Conservation (phyloP, 2,888 invertebrate species). For the Cosmia trapezina region DNA sequence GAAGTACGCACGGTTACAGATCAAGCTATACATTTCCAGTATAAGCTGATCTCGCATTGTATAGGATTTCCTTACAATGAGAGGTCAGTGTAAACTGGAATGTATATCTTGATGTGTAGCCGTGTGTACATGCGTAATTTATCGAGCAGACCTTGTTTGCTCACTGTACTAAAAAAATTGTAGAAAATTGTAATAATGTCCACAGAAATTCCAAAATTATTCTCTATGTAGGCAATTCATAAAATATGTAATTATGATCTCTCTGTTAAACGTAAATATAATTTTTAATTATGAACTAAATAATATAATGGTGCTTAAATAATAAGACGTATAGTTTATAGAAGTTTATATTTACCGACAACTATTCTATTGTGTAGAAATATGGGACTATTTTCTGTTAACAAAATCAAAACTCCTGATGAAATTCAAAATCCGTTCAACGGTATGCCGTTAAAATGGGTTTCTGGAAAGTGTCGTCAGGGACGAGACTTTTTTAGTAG, state of each 20-base stretch:
- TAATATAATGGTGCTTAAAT: conserved; percentile 65
- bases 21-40: too few species aligned
- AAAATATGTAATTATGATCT: conserved; percentile 54
- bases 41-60: too few species aligned
- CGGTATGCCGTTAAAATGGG: too few species aligned
- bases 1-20: too few species aligned
- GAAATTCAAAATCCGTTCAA: conserved; percentile 3
- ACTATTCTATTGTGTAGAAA: conserved; percentile 24
- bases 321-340: conserved; percentile 54
- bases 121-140: conserved; percentile 26
- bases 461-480: too few species aligned
- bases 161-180: conserved; percentile 16
- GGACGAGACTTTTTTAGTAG: neutral
- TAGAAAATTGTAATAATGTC: conserved; percentile 4
- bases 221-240: conserved; percentile 33
- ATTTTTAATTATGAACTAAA: conserved; percentile 53
- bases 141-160: neutral
- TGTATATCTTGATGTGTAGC: too few species aligned
- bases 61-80: too few species aligned
- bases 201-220: conserved; percentile 21
- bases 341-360: conserved; percentile 51
- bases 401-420: conserved; percentile 16
- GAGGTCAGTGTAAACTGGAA: too few species aligned
- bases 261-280: conserved; percentile 54
- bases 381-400: conserved; percentile 19